Base-by-base conservation (phyloP, 2,113 vertebrate species). In the Nesoenas mayeri region DNA sequence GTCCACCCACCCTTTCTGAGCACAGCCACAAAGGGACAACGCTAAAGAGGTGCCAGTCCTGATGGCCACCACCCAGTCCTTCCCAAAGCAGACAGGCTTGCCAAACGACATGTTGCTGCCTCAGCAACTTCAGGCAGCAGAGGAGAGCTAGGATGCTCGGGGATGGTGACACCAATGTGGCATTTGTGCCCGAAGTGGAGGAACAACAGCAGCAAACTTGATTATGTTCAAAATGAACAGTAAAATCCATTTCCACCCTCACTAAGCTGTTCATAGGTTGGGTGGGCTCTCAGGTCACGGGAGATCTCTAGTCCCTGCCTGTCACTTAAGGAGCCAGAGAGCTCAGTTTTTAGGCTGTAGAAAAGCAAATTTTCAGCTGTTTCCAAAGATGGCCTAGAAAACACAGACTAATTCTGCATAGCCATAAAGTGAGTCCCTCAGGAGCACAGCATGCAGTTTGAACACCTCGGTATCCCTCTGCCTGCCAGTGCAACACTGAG, bases 361-460 rank as follows among this genome's bases (percentile, higher is more conserved):
- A 71, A 95, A 90, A 95, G 87, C 18, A 88, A 95, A 93, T 93
- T 85, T 88, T 75, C 54, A 80, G 56, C 34, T 2, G 0, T 81
- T 91, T 94, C 79, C 70, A 79, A 51, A 94, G 71, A 60, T 80
- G 95, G 81, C 94, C 94, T 94, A 94, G 88, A 96, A 95, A 97
- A 83, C 58, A 85, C 26, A 77, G 85, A 66, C 67, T 93, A 95
- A 95, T 91, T 91, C 88, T 86, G 74, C 78, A 66, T 9, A 92
- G 62, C 42, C 36, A 44, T 82, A 70, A 89, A 80, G 47, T 2
- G 1, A 82, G 50, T 60, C 79, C 51, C 88, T 78, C 71, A 66
- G 71, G 79, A 94, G 62, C n/a, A 53, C 29, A 69, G 70, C 15
- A 25, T 0, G 0, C 26, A n/a, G 57, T 44, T 72, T 0, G 1